Percentiles rank a stretch among this genome's conserved stretches.
Conservation (phyloP, 2,113 vertebrate genomes). For the Odontesthes bonariensis region DNA sequence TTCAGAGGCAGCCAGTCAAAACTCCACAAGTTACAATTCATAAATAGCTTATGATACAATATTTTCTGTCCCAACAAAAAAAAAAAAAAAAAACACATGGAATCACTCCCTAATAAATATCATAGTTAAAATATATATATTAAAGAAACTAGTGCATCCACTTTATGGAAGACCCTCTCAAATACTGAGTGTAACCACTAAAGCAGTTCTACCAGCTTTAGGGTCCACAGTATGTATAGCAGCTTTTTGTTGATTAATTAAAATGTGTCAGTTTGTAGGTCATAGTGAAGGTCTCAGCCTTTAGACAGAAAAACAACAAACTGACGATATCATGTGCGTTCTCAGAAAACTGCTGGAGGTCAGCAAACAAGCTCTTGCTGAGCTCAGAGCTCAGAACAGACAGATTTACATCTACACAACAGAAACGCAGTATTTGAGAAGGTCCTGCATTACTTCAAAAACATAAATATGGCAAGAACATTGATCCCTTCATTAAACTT, state of each 20-base stretch:
- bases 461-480: conserved; percentile 60
- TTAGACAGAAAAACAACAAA: background rate
- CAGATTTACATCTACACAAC: background rate
- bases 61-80: background rate
- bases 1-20: conserved; percentile 40
- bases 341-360: conserved; percentile 9
- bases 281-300: background rate
- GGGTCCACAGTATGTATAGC: conserved; percentile 25
- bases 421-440: conserved; percentile 50
- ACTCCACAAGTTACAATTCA: conserved; percentile 3
- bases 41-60: conserved; percentile 10
- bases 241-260: conserved; percentile 20
- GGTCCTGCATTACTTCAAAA: conserved; percentile 37
- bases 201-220: conserved; percentile 14
- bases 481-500: conserved; percentile 79
- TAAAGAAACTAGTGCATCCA: conserved; percentile 34
- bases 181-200: conserved; percentile 26
- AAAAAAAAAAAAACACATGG: conserved; percentile 2
- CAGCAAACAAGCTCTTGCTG: conserved; percentile 13
- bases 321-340: background rate
- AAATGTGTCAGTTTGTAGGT: conserved; percentile 25
- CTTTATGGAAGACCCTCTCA: conserved; percentile 37
- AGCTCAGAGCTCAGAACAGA: background rate
- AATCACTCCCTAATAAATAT: conserved; percentile 57
- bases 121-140: conserved; percentile 11